A percentile compares a stretch with the other conserved stretches of the same genome.
Conservation (phyloP, 2,797 vertebrate species). For the Streptopelia turtur region DNA sequence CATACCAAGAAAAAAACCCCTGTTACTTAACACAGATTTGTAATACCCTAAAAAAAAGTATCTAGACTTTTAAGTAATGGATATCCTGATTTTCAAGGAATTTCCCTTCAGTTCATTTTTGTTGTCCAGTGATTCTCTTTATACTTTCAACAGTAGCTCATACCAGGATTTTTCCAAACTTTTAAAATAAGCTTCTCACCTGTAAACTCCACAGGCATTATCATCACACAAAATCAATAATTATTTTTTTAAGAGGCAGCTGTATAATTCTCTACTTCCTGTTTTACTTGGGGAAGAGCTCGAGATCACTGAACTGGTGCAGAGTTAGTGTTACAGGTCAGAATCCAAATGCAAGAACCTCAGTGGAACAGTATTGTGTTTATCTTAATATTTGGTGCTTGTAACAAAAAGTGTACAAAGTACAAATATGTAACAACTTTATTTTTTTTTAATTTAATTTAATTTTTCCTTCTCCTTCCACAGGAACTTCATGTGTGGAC, state of each 20-base stretch:
- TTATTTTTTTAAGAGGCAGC: not conserved
- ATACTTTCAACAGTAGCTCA: not conserved
- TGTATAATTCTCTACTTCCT: not conserved
- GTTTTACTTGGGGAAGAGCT: not conserved
- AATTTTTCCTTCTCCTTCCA: not conserved
- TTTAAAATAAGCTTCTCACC: not conserved
- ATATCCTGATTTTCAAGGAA: not conserved
- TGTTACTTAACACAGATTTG: not conserved
- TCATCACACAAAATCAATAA: not conserved
- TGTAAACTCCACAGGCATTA: not conserved
- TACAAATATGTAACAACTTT: not conserved
- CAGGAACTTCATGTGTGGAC: conserved; percentile 67
- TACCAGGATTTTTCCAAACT: not conserved
- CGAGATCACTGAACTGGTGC: not conserved
- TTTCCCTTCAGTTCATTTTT: not conserved
- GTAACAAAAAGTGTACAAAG: not conserved
- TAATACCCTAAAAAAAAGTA: not conserved
- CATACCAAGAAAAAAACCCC: not conserved
- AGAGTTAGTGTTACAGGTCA: not conserved
- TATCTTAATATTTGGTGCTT: not conserved
- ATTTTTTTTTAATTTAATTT: not conserved
- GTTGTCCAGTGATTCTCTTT: not conserved
- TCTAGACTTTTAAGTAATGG: not conserved
- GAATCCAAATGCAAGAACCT: not conserved
- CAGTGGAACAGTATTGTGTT: not conserved